Base-by-base conservation (phyloP, 2,888 invertebrate genomes). In the Lamellibrachia columna region DNA sequence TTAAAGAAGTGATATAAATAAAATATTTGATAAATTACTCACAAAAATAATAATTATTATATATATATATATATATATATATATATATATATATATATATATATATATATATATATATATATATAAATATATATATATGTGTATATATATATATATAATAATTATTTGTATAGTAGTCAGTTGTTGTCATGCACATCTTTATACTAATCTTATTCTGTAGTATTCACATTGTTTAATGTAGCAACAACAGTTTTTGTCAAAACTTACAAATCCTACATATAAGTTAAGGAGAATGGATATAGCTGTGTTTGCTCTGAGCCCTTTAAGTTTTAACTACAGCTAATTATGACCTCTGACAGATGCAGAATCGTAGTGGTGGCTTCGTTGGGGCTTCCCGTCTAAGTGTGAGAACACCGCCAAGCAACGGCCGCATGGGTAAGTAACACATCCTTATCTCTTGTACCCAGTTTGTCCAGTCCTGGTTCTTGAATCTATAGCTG, bases 291-390 rank as follows among this genome's bases (percentile, higher is more conserved):
- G 22, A 75, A 75, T 6, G 22, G 15, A 15, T 60, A 60, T 60
- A 15, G 11, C 9, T 60, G 22, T 8, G 58, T 22, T 40, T 40
- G 40, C 40, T 40, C 40, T 40, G 40, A 40, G 40, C 40, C 40
- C 40, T 75, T 75, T 75, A 75, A 75, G 22, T 15, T 75, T 75
- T 75, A 75, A 15, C 75, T 75, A 75, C 15, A 11, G 22, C n/a
- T 75, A 22, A 22, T 75, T 75, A 4, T 75, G 75, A 15, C 40
- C 40, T 15, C 6, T 15, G 22, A 75, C 75, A 75, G 75, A 75
- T 75, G 75, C 75, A 75, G 75, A 75, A 15, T 75, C 75, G 75
- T 75, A 75, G 75, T 75, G 75, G 75, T 22, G 75, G 75, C n/a
- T 75, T 75, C 75, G n/a, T 75, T 22, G 75, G 75, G 22, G 75